Conservation (phyloP, 1,140 invertebrate genomes). For the Asbolus verrucosus region DNA sequence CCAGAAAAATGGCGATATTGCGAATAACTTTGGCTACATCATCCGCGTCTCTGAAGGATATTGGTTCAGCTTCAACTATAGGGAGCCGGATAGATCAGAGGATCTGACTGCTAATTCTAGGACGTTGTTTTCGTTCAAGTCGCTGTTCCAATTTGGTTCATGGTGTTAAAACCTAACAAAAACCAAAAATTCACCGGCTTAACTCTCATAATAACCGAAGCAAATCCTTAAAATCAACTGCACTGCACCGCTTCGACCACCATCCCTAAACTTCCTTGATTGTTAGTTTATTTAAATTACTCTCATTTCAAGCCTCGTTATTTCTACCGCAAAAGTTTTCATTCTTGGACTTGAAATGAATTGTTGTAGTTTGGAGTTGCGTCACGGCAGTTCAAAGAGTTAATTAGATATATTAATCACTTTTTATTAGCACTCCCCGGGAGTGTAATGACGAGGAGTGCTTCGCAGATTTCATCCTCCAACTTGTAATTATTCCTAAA, state of each 20-base stretch:
- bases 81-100: conserved; percentile 3
- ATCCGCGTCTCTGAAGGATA: no score
- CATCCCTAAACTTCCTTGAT: conserved; percentile 46
- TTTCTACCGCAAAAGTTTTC: conserved; percentile 55
- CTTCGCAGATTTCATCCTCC: conserved; percentile 54
- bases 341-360: conserved; percentile 55
- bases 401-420: conserved; percentile 59
- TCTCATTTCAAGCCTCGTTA: conserved; percentile 51
- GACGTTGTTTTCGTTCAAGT: conserved; percentile 47
- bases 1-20: conserved; percentile 29
- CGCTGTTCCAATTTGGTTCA: conserved; percentile 47
- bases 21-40: conserved; percentile 8
- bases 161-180: conserved; percentile 48
- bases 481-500: conserved; percentile 48
- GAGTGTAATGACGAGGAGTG: conserved; percentile 53
- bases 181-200: conserved; percentile 28
- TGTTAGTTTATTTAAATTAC: conserved; percentile 56
- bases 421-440: conserved; percentile 56
- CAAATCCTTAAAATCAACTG: conserved; percentile 54
- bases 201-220: conserved; percentile 40
- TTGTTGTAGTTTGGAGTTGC: conserved; percentile 55
- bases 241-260: conserved; percentile 27
- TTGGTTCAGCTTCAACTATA: conserved; percentile 5
- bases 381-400: conserved; percentile 54
- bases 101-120: conserved; percentile 29